Conservation (phyloP, 2,113 vertebrate species). For the Leptobrachium ailaonicum region DNA sequence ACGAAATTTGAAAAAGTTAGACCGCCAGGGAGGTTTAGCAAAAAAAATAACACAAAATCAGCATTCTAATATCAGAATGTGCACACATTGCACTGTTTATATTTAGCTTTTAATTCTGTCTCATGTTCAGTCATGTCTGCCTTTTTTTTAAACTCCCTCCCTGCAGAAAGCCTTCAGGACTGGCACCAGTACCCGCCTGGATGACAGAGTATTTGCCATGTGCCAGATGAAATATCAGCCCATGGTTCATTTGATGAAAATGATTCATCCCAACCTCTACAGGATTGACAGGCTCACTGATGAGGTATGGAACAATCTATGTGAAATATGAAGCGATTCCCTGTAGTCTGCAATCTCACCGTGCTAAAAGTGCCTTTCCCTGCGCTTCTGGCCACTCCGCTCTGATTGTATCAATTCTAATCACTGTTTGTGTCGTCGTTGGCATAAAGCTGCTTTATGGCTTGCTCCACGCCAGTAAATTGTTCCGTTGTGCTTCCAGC, state of each 20-base stretch:
- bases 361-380: background rate
- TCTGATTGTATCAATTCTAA: background rate
- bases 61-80: too few species aligned
- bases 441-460: background rate
- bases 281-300: constrained; percentile 89
- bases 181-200: constrained; percentile 87
- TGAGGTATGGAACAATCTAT: constrained; percentile 72
- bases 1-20: too few species aligned
- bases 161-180: constrained; percentile 91
- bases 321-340: constrained; percentile 21
- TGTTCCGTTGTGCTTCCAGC: background rate
- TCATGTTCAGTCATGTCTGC: too few species aligned
- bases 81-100: too few species aligned
- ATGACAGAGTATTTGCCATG: constrained; percentile 94
- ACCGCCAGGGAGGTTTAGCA: too few species aligned
- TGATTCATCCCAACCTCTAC: constrained; percentile 91
- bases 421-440: background rate
- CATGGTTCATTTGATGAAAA: constrained; percentile 85
- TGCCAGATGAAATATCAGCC: constrained; percentile 96
- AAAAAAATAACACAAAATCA: too few species aligned
- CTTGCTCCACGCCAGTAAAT: too few species aligned
- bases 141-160: background rate
- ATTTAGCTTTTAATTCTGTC: too few species aligned
- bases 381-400: background rate
- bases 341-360: background rate